A percentile compares a stretch with the other conserved stretches of the same genome.
Conservation (phyloP, 2,797 vertebrate genomes). For the Enteromius treurensis region DNA sequence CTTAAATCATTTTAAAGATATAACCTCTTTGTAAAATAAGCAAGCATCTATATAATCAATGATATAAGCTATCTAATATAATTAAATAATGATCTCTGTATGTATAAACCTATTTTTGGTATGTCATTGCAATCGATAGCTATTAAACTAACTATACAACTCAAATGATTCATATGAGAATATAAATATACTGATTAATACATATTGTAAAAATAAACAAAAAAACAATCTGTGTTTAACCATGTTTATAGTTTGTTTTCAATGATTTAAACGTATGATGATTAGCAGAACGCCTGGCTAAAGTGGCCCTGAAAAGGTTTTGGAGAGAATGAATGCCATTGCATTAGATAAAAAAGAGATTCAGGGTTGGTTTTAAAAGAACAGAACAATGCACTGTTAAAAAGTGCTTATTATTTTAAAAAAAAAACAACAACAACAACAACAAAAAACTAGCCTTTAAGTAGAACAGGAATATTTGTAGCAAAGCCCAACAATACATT, state of each 20-base stretch:
- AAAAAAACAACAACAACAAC: no score
- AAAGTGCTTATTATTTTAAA: no score
- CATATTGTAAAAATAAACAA: constrained; percentile 68
- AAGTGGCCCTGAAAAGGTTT: constrained; percentile 3
- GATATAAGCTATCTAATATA: constrained; percentile 55
- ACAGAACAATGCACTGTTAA: background rate
- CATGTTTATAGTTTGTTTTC: background rate
- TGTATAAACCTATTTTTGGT: constrained; percentile 75
- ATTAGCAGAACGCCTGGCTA: background rate
- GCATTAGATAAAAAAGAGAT: background rate
- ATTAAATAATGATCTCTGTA: constrained; percentile 65
- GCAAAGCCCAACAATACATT: no score
- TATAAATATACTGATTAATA: constrained; percentile 72
- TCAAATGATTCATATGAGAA: constrained; percentile 58
- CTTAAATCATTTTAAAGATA: constrained; percentile 63
- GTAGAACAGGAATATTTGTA: background rate
- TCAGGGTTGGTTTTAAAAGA: background rate
- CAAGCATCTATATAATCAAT: constrained; percentile 61
- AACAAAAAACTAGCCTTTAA: no score
- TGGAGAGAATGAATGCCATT: constrained; percentile 6
- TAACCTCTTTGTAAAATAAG: constrained; percentile 76
- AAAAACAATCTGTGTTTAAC: constrained; percentile 57
- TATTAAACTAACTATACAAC: constrained; percentile 65
- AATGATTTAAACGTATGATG: background rate
- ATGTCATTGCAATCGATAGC: constrained; percentile 58